Evolutionary conservation across 2,888 invertebrate genomes (phyloP), one percentile per base, ranked within the genome.

Genomic region (Tricholauxania praeusta): DNA sequence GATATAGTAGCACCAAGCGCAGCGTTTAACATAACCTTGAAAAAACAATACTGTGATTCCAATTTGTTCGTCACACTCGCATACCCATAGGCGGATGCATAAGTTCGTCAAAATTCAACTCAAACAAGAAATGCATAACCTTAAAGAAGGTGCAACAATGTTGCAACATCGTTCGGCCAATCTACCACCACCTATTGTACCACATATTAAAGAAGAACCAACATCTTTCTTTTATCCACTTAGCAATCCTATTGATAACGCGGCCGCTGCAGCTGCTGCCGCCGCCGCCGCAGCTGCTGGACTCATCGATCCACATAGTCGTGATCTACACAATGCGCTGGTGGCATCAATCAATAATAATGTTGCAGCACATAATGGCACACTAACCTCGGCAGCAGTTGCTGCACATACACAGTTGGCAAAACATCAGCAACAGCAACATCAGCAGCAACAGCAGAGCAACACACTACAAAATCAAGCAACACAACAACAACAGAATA

Each of bases 231-330:
- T 85, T 76, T 85, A 81, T 82, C 75, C 85, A 83, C 88, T 83
- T 84, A 88, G 91, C 83, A 91, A 91, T 80, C 90, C 90, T 82
- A 89, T 91, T 85, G 88, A 88, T 72, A 88, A 87, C 76, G 82
- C 87, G 68, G 84, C 84, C 17, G 84, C 84, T 47, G 84, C 84
- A 28, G 84, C 84, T 48, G 84, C 83, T 17, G 84, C 84, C 12
- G 85, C 80, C 17, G 84, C 85, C 59, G 85, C 87, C 74, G 84
- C 84, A 22, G 84, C 85, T 49, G 85, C 82, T 28, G 84, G 86
- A 22, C 82, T 87, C 57, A 83, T 86, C 79, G 86, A 86, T 63
- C 87, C 86, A 73, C 86, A 86, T 77, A 85, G 82, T 75, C 82
- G 86, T 17, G 88, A 88, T 74, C 78, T 87, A 72, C 87, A 87